Evolutionary conservation across 2,888 invertebrate genomes (phyloP).

Genomic region (Lithodes maja): DNA sequence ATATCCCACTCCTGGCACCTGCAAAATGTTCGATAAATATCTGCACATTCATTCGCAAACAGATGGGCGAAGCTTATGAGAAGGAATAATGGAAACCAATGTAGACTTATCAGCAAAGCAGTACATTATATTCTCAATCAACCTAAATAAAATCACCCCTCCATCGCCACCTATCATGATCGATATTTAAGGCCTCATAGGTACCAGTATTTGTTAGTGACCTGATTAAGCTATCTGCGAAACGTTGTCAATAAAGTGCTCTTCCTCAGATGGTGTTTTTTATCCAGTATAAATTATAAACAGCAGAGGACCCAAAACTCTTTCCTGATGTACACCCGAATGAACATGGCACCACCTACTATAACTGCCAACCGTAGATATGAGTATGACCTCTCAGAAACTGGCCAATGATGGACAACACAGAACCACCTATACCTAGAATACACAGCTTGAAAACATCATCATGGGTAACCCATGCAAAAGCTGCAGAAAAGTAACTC

Average conservation of each 20-base stretch:
- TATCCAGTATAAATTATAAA: background rate
- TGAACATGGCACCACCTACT: background rate
- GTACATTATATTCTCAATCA: background rate
- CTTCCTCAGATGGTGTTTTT: no score
- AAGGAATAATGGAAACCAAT: background rate
- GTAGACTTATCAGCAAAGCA: background rate
- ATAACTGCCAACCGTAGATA: background rate
- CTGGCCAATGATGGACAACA: background rate
- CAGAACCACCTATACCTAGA: background rate
- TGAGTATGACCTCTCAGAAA: background rate
- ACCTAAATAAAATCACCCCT: background rate
- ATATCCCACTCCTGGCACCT: background rate
- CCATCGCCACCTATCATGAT: no score
- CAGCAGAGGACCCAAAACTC: background rate
- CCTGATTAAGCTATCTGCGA: no score
- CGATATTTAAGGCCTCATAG: no score
- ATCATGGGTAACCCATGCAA: background rate
- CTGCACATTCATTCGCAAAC: background rate
- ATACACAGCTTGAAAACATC: background rate
- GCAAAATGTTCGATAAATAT: background rate
- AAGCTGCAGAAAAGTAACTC: background rate
- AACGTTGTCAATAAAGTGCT: no score
- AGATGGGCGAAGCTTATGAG: background rate
- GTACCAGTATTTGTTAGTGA: no score
- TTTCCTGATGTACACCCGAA: background rate